Base-by-base conservation (phyloP, 2,113 vertebrate species). In the Muscicapa adusta region DNA sequence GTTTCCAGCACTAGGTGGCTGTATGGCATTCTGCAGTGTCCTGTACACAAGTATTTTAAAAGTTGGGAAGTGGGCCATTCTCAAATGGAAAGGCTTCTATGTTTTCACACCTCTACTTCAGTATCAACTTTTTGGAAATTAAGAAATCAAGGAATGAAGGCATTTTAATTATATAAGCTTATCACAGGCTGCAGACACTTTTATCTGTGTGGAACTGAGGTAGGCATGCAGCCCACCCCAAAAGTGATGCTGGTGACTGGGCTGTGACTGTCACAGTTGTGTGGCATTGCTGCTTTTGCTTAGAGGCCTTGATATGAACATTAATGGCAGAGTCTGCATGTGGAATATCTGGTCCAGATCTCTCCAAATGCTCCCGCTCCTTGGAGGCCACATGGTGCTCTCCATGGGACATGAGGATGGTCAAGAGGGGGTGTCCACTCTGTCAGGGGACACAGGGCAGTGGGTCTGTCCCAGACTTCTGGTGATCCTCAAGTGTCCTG, bases 1-100 rank as follows among this genome's bases (percentile, higher is more conserved):
- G 74, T 58, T 92, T n/a, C 51, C 65, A 75, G 88, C 86, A 71
- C 76, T 92, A 87, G 86, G 57, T 86, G 80, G 83, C 92, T 94
- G 67, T 84, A 63, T 71, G 76, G 61, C 63, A 48, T 86, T 67
- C 91, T 61, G 34, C 57, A 74, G 47, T 11, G 20, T 79, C 51
- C 56, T 62, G 15, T 42, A 22, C 23, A 11, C 38, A 63, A 66
- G 25, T 18, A n/a, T 31, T 91, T 85, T 12, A 24, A 43, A 84
- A 47, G 34, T 4, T 67, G 26, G 29, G 34, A 68, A 38, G 54
- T 13, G 7, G 8, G 15, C 36, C 28, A 12, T 57, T 73, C 29
- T 79, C 13, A 45, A 45, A 66, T 28, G 26, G 45, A 73, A 86
- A 54, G 58, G 9, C 10, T 40, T 88, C 31, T 73, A 45, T 50